Conservation (phyloP, 2,888 invertebrate species). For the Argyresthia albistria region DNA sequence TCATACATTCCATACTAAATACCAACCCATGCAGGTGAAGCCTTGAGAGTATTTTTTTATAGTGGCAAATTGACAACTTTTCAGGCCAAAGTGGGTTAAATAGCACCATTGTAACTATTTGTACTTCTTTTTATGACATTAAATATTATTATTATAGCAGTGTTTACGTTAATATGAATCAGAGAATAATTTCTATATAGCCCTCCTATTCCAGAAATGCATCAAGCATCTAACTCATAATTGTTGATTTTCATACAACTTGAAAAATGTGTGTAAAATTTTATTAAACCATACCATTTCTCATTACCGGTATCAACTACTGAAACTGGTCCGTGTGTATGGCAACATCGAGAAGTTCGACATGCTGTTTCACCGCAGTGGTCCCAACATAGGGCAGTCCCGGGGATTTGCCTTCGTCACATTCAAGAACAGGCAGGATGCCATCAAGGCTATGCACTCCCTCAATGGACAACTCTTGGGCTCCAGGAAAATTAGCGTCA, state of each 20-base stretch:
- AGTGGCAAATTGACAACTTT: too few species aligned
- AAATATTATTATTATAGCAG: too few species aligned
- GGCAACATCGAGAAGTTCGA: conserved; percentile 96
- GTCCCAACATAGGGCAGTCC: conserved; percentile 90
- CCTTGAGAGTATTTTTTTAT: too few species aligned
- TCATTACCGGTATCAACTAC: conserved; percentile 92
- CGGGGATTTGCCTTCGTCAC: conserved; percentile 96
- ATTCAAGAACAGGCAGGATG: conserved; percentile 78
- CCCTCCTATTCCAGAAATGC: too few species aligned
- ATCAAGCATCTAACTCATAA: too few species aligned
- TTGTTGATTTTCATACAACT: too few species aligned
- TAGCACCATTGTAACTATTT: too few species aligned
- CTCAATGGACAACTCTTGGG: conserved; percentile 84
- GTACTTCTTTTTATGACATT: too few species aligned
- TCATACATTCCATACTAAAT: background rate
- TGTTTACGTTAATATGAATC: too few species aligned
- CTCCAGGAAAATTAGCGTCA: conserved; percentile 82
- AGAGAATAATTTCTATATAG: too few species aligned
- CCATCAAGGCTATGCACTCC: conserved; percentile 78
- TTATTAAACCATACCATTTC: conserved; percentile 20
- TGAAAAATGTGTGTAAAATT: conserved; percentile 1
- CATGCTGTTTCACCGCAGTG: conserved; percentile 93
- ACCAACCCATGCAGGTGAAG: too few species aligned
- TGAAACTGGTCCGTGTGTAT: conserved; percentile 96
- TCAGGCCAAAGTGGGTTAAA: too few species aligned